Evolutionary conservation across 2,888 invertebrate species (phyloP).

Genomic region (Incurvaria masculella): DNA sequence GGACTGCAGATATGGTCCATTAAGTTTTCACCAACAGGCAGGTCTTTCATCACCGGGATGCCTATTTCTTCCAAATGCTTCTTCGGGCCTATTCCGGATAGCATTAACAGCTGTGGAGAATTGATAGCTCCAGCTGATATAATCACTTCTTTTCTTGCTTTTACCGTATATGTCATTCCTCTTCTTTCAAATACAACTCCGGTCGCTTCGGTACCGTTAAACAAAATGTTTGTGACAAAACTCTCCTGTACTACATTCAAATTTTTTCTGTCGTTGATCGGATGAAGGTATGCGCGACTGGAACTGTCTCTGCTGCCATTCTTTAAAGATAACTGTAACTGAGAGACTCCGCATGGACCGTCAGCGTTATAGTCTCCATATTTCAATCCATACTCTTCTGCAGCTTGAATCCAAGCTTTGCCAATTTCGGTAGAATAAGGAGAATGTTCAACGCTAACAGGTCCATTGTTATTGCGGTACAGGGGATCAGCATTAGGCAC

Average conservation of each 20-base stretch:
- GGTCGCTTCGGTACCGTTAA: slow-evolving; percentile 34
- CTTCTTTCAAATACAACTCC: slow-evolving; percentile 33
- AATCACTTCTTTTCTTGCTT: slow-evolving; percentile 40
- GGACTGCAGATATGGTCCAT: too few species aligned
- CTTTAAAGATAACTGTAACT: slow-evolving; percentile 63
- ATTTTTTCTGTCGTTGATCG: slow-evolving; percentile 26
- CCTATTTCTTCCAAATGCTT: slow-evolving; percentile 30
- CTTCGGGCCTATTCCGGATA: slow-evolving; percentile 50
- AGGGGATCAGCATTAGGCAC: too few species aligned
- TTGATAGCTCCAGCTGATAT: slow-evolving; percentile 46
- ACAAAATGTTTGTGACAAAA: slow-evolving; percentile 44
- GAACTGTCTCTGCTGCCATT: slow-evolving; percentile 72
- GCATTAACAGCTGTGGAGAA: slow-evolving; percentile 46
- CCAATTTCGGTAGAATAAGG: too few species aligned
- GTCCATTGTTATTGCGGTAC: too few species aligned
- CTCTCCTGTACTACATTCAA: slow-evolving; percentile 41
- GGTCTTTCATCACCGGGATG: slow-evolving; percentile 32
- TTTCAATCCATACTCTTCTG: too few species aligned
- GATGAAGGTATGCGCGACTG: slow-evolving; percentile 67
- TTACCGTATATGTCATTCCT: slow-evolving; percentile 20
- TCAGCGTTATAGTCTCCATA: slow-evolving; percentile 64
- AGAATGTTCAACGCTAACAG: too few species aligned
- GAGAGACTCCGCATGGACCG: slow-evolving; percentile 64
- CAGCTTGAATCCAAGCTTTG: too few species aligned
- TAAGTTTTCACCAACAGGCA: slow-evolving; percentile 50